Base-by-base conservation (phyloP, 2,797 vertebrate species). In the Sebastes kiyomatsui region DNA sequence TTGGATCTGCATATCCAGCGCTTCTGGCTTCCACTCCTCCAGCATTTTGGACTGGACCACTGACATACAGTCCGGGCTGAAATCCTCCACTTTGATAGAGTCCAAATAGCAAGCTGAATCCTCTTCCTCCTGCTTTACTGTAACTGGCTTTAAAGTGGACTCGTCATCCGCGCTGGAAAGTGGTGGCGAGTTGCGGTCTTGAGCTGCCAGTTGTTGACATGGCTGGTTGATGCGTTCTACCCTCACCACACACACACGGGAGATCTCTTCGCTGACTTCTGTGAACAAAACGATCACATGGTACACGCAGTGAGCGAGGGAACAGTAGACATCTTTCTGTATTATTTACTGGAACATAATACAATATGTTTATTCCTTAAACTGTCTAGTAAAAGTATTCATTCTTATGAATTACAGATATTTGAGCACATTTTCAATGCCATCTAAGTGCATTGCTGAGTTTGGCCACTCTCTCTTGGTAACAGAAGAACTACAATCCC, bases 21-120 rank as follows among this genome's bases (percentile, higher is more conserved):
- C 73, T 35, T 93, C 92, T 59, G 90, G 90, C 32, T 88, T 92
- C 94, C 94, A 95, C 61, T 93, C 91, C 56, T 93, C 92, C 73
- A 94, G 64, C 78, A 94, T 86, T 78, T 90, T 84, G 65, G 92
- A 92, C 80, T 93, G 93, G 68, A 80, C 91, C 2, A 65, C 70
- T 14, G 90, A 89, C 59, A 94, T 77, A n/a, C 75, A 87, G 49
- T 93, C 91, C 0, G 76, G 32, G 56, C 75, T 88, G 28, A 94
- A 91, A 27, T 90, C 82, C 33, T 93, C 93, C 67, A 87, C 80
- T 72, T 89, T 90, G 20, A 88, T 66, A 0, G 81, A 67, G 23
- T 89, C 88, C 20, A 91, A 87, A 75, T 84, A 82, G 42, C 75
- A 87, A 30, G 71, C 72, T 1, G 90, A 58, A 25, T 38, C 79